Conservation (phyloP, 2,888 invertebrate species). For the Acleris sparsana region DNA sequence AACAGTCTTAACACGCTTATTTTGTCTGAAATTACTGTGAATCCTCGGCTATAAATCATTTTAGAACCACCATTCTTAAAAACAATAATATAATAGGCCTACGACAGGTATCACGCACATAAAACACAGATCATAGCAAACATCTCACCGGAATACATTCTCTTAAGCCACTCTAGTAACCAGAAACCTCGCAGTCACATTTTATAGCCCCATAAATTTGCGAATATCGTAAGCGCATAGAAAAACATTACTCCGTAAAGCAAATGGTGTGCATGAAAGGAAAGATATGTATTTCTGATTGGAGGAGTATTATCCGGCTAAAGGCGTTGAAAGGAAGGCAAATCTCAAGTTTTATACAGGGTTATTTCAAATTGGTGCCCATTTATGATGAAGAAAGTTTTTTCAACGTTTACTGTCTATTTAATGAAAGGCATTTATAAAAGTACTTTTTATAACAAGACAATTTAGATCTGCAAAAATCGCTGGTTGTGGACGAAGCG, state of each 20-base stretch:
- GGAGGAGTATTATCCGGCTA: slow-evolving; percentile 30
- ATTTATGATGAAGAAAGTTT: background rate
- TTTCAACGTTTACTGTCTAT: too few relatives aligned
- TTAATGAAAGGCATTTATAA: too few relatives aligned
- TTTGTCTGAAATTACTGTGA: too few relatives aligned
- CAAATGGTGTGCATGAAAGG: slow-evolving; percentile 48
- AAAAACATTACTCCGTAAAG: slow-evolving; percentile 48
- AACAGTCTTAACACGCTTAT: too few relatives aligned
- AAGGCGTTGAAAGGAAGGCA: slow-evolving; percentile 20
- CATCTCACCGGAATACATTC: slow-evolving; percentile 20
- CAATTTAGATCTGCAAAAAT: too few relatives aligned
- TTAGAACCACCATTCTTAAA: too few relatives aligned
- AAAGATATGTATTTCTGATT: slow-evolving; percentile 38
- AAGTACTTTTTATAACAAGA: too few relatives aligned
- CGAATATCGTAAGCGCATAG: slow-evolving; percentile 51
- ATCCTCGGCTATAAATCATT: too few relatives aligned
- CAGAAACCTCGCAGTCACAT: slow-evolving; percentile 24
- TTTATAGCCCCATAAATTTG: slow-evolving; percentile 47
- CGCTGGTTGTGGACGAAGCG: too few relatives aligned
- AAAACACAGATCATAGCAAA: slow-evolving; percentile 23
- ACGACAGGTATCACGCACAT: slow-evolving; percentile 7
- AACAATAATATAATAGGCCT: too few relatives aligned
- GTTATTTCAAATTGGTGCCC: background rate
- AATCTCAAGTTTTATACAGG: slow-evolving; percentile 11
- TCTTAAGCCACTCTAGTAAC: slow-evolving; percentile 30